Evolutionary conservation across 2,888 invertebrate genomes (phyloP).

Genomic region (Chrysolina haemoptera): DNA sequence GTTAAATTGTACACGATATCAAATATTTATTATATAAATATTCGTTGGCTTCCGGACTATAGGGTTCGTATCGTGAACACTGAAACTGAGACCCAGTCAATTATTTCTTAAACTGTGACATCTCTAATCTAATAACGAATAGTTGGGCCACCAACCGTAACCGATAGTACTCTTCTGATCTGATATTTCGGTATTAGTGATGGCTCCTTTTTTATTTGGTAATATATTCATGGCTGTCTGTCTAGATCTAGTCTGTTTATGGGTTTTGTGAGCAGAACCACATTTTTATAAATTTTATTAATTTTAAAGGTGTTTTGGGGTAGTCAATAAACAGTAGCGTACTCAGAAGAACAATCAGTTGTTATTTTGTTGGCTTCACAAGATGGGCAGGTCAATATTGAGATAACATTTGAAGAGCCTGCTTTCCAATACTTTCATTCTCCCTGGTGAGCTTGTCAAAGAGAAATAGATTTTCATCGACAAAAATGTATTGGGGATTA

Average conservation of each 20-base stretch:
- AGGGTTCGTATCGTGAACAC: slow-evolving; percentile 43
- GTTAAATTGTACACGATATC: too few species aligned
- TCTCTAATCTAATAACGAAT: slow-evolving; percentile 61
- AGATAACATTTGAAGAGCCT: too few species aligned
- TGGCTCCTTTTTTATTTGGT: slow-evolving; percentile 24
- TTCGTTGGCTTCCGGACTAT: neutral
- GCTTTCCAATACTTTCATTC: too few species aligned
- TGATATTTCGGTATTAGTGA: slow-evolving; percentile 24
- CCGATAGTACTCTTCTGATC: slow-evolving; percentile 48
- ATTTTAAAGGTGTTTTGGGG: too few species aligned
- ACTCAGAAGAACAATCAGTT: too few species aligned
- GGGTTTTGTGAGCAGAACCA: neutral
- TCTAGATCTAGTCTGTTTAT: neutral
- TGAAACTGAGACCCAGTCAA: slow-evolving; percentile 63
- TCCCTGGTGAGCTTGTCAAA: too few species aligned
- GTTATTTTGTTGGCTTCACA: too few species aligned
- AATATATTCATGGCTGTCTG: neutral
- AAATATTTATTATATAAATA: neutral
- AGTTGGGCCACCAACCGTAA: slow-evolving; percentile 63
- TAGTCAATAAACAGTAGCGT: too few species aligned
- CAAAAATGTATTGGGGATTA: too few species aligned
- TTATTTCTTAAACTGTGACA: slow-evolving; percentile 66
- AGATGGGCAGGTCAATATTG: too few species aligned
- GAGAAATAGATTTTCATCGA: too few species aligned
- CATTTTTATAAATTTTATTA: too few species aligned